Percentiles rank a stretch among this genome's conserved stretches.
Conservation (phyloP, 2,888 invertebrate species). For the Eugnorisma glareosa region DNA sequence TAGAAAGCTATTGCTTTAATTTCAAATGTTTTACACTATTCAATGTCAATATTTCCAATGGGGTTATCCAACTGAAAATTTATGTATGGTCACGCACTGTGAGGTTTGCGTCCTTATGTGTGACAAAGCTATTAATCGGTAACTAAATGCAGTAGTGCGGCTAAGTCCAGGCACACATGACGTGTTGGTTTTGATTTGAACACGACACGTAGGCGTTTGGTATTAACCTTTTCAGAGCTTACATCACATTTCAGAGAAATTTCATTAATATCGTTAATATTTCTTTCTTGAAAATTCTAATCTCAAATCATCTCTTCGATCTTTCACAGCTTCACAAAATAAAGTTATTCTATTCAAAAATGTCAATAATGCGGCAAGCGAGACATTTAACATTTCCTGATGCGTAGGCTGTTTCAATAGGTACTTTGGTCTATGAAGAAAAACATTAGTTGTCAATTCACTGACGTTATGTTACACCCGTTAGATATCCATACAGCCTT, state of each 20-base stretch:
- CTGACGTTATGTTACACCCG: conserved; percentile 11
- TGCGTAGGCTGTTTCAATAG: background rate
- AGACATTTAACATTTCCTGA: background rate
- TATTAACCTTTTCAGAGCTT: conserved; percentile 11
- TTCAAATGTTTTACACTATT: conserved; percentile 65
- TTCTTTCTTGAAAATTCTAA: background rate
- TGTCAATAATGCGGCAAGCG: background rate
- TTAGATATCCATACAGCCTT: conserved; percentile 25
- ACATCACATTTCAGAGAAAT: conserved; percentile 29
- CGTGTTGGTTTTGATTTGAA: conserved; percentile 37
- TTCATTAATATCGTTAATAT: conserved; percentile 1
- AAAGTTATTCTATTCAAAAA: conserved; percentile 8
- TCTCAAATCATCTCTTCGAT: background rate
- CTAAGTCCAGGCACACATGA: conserved; percentile 25
- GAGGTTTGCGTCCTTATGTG: conserved; percentile 38
- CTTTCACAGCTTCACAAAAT: background rate
- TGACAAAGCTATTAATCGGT: conserved; percentile 51
- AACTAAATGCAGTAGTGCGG: conserved; percentile 59
- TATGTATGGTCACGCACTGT: conserved; percentile 62
- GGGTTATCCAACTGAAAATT: conserved; percentile 53
- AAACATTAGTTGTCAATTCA: conserved; percentile 21
- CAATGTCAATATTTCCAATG: conserved; percentile 63
- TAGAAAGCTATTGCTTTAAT: conserved; percentile 66
- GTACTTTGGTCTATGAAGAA: background rate
- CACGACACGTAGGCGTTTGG: background rate